These are phyloP conservation scores for Luperina nickerlii DNA, from an alignment of 2,888 invertebrate species.

Conservation along the genomic window DNA sequence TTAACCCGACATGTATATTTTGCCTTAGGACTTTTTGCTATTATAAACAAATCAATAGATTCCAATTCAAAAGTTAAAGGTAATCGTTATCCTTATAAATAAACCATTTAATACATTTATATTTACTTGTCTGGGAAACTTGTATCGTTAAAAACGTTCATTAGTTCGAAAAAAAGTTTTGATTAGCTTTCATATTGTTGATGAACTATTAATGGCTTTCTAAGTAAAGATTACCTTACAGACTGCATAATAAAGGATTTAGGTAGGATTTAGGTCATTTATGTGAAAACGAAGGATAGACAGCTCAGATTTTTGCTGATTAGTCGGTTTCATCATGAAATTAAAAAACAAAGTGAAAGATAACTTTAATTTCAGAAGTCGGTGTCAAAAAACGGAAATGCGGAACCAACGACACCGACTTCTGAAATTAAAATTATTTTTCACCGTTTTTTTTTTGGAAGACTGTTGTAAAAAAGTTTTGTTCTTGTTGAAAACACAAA, in stretches of 20 bases:
- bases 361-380: no score
- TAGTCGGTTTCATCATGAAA: neutral
- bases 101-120: slow-evolving; percentile 4
- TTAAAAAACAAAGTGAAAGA: no score
- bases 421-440: no score
- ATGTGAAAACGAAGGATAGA: neutral
- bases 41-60: neutral
- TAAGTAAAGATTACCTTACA: slow-evolving; percentile 8
- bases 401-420: no score
- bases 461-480: no score
- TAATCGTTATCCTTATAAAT: neutral
- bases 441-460: no score
- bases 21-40: neutral
- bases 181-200: slow-evolving; percentile 41
- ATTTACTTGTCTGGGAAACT: slow-evolving; percentile 21
- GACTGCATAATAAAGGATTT: slow-evolving; percentile 13
- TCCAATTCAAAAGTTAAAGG: neutral
- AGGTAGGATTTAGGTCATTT: neutral
- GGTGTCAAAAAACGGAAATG: no score
- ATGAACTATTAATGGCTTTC: slow-evolving; percentile 50
- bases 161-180: slow-evolving; percentile 35
- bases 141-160: slow-evolving; percentile 39
- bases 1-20: neutral
- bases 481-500: neutral
- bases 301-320: no score